Evolutionary conservation across 2,888 invertebrate genomes (phyloP).

Genomic region (Plebejus melissa): DNA sequence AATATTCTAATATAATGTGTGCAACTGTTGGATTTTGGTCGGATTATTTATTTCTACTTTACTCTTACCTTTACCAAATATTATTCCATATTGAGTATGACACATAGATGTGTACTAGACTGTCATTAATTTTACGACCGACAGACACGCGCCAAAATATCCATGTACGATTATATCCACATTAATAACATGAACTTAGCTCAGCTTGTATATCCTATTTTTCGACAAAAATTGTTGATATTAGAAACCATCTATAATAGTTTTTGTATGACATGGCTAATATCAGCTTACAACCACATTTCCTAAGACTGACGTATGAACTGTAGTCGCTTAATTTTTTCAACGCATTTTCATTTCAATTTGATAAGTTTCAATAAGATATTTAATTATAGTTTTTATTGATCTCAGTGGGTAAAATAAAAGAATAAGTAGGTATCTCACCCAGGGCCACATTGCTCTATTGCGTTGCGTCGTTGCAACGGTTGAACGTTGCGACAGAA

Average conservation of each 20-base stretch:
- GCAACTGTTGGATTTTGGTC: too few relatives aligned
- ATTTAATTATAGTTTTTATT: neutral
- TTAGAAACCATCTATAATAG: neutral
- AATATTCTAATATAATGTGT: too few relatives aligned
- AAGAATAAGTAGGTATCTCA: neutral
- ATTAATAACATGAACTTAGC: neutral
- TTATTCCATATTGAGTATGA: too few relatives aligned
- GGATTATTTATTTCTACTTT: too few relatives aligned
- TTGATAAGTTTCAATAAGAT: neutral
- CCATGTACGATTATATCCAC: neutral
- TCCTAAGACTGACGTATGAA: conserved; percentile 13
- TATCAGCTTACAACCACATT: neutral
- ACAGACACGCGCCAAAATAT: neutral
- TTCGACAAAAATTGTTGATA: neutral
- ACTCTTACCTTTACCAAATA: too few relatives aligned
- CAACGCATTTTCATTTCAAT: neutral
- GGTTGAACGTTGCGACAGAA: too few relatives aligned
- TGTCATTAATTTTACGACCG: too few relatives aligned
- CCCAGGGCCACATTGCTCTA: neutral
- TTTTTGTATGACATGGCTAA: neutral
- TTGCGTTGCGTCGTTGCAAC: neutral
- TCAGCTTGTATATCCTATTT: neutral
- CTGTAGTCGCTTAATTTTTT: neutral
- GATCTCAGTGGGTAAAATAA: neutral
- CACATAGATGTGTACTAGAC: too few relatives aligned